Evolutionary conservation across 2,888 invertebrate genomes (phyloP).

Genomic region (Drosophila acutilabella): DNA sequence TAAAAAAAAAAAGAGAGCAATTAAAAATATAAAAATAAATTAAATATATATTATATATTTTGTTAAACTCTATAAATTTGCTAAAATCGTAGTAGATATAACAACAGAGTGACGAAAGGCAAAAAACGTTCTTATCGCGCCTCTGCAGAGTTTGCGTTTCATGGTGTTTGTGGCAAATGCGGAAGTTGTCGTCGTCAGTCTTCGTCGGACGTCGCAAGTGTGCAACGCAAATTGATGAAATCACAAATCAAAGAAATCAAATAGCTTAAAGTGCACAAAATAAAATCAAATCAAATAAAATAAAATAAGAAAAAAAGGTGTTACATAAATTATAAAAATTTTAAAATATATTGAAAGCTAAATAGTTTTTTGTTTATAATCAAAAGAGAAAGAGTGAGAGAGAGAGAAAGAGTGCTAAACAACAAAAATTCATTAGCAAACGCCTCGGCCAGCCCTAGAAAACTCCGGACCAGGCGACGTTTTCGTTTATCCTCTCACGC

Average conservation of each 20-base stretch:
- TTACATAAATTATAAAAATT: slow-evolving; percentile 34
- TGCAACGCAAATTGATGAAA: slow-evolving; percentile 58
- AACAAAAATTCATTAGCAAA: slow-evolving; percentile 41
- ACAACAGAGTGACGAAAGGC: not conserved
- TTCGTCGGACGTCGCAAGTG: slow-evolving; percentile 60
- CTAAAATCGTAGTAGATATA: slow-evolving; percentile 7
- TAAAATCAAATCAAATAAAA: slow-evolving; percentile 8
- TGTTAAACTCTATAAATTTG: slow-evolving; percentile 16
- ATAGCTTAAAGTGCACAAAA: slow-evolving; percentile 24
- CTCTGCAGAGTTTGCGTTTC: slow-evolving; percentile 39
- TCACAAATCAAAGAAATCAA: slow-evolving; percentile 16
- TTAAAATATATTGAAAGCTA: slow-evolving; percentile 32
- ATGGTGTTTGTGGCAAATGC: slow-evolving; percentile 68
- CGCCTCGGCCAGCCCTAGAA: slow-evolving; percentile 53
- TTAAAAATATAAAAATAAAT: slow-evolving; percentile 12
- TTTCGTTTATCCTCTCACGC: slow-evolving; percentile 35
- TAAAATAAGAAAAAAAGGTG: slow-evolving; percentile 13
- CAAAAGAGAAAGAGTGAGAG: slow-evolving; percentile 16
- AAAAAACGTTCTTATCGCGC: slow-evolving; percentile 48
- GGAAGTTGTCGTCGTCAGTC: slow-evolving; percentile 73
- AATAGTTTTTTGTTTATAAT: slow-evolving; percentile 51
- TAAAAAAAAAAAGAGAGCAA: slow-evolving; percentile 16
- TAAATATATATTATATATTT: slow-evolving; percentile 20
- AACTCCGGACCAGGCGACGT: slow-evolving; percentile 37
- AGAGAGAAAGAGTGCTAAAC: slow-evolving; percentile 10